A percentile compares a stretch with the other conserved stretches of the same genome.
phyloP scores from a whole-genome alignment of 37 sponge, comb jelly and placozoan species.

The Ephydatia muelleri region DNA sequence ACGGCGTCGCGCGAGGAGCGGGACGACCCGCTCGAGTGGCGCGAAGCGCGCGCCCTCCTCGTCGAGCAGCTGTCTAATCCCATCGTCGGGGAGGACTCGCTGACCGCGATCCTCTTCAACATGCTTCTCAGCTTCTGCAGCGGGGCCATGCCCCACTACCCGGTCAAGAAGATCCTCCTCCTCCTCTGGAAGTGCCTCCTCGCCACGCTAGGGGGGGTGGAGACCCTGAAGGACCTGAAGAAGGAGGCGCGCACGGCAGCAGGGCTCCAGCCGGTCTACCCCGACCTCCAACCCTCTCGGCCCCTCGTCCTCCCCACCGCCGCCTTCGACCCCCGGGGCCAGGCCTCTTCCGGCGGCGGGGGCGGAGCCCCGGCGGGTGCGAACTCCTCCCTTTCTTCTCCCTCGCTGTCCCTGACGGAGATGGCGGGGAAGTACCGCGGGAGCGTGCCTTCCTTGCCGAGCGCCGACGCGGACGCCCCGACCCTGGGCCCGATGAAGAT shows the following conservation, averaged over 20 bases:
- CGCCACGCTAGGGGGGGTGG: constrained; percentile 75
- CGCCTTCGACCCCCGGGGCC: constrained; percentile 45
- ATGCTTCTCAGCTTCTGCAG: constrained; percentile 90
- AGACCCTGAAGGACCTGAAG: constrained; percentile 51
- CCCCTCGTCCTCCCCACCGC: constrained; percentile 33
- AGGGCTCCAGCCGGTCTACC: constrained; percentile 55
- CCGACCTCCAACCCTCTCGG: constrained; percentile 27
- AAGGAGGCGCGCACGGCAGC: constrained; percentile 45
- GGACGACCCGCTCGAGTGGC: constrained; percentile 42
- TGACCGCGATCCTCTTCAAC: constrained; percentile 64
- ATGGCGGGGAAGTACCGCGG: neutral
- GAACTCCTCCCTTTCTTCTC: constrained; percentile 4
- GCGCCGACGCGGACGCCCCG: neutral
- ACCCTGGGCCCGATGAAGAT: constrained; percentile 5
- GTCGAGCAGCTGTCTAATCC: constrained; percentile 60
- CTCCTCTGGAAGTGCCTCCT: constrained; percentile 86
- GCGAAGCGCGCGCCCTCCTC: constrained; percentile 45
- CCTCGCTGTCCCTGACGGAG: neutral
- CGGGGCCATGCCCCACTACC: constrained; percentile 75
- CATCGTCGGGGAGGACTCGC: constrained; percentile 38
- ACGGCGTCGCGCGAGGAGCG: constrained; percentile 34
- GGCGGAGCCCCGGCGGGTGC: constrained; percentile 20
- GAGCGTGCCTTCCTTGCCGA: neutral
- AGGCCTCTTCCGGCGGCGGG: neutral
- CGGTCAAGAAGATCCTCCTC: constrained; percentile 84